Percentiles rank a stretch among this genome's conserved stretches.
Evolutionary conservation across 35 echinoderm and acorn worm species (phyloP).

Genomic region (Heliocidaris tuberculata): DNA sequence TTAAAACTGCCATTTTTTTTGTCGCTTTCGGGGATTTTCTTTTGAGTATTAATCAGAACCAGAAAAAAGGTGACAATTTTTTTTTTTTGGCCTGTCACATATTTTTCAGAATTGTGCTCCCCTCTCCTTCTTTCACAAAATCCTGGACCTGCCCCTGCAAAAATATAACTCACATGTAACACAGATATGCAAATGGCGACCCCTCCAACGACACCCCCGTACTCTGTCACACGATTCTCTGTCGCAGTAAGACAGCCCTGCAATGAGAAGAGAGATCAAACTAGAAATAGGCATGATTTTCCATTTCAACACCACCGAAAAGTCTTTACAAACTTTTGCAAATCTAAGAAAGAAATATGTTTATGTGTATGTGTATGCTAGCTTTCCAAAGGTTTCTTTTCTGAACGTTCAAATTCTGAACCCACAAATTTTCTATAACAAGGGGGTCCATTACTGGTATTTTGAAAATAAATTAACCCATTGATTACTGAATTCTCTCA

Average conservation of each 20-base stretch:
- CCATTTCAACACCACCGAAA: too few species aligned
- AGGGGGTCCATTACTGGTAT: too few species aligned
- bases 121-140: too few species aligned
- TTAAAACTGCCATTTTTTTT: not conserved
- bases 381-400: too few species aligned
- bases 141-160: not conserved
- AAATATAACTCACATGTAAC: slow-evolving; percentile 2
- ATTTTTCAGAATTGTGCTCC: not conserved
- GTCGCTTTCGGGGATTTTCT: not conserved
- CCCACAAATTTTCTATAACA: too few species aligned
- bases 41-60: not conserved
- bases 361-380: too few species aligned
- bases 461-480: too few species aligned
- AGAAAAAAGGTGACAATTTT: not conserved
- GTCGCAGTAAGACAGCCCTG: slow-evolving; percentile 2
- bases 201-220: slow-evolving; percentile 16
- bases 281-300: too few species aligned
- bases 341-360: too few species aligned
- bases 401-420: too few species aligned
- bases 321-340: too few species aligned
- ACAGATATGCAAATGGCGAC: slow-evolving; percentile 23
- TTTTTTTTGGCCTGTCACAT: not conserved
- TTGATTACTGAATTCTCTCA: too few species aligned
- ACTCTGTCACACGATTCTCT: slow-evolving; percentile 35
- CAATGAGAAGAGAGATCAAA: not conserved